Evolutionary conservation across 2,888 invertebrate species (phyloP).

Genomic region (Buathra laborator): DNA sequence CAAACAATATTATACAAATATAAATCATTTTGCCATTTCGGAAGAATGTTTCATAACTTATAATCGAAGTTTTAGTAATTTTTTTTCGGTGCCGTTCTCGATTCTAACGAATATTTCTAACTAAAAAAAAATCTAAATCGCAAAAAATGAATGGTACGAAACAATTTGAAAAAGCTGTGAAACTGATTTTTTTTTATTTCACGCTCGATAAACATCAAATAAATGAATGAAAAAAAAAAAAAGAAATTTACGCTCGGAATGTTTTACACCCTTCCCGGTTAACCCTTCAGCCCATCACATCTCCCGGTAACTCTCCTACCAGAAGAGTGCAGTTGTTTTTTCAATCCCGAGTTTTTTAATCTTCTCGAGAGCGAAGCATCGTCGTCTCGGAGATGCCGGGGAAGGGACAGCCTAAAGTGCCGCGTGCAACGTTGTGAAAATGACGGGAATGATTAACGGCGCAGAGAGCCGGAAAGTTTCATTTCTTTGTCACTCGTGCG

Average conservation of each 20-base stretch:
- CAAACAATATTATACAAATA: no score
- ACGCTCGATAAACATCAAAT: constrained; percentile 3
- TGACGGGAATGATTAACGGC: constrained; percentile 55
- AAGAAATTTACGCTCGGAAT: neutral
- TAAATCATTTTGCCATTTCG: no score
- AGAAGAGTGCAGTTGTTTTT: neutral
- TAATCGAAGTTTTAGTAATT: neutral
- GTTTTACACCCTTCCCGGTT: neutral
- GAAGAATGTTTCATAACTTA: neutral
- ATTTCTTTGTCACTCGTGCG: constrained; percentile 21
- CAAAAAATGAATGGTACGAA: neutral
- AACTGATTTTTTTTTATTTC: neutral
- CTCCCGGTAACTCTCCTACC: neutral
- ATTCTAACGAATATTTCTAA: neutral
- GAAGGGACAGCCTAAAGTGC: neutral
- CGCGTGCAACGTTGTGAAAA: constrained; percentile 37
- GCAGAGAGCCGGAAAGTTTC: constrained; percentile 25
- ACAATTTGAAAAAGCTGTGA: neutral
- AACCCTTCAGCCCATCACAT: constrained; percentile 2
- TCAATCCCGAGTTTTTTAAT: constrained; percentile 28
- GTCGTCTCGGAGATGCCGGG: neutral
- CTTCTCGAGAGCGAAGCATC: constrained; percentile 24
- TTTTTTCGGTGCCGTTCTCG: neutral
- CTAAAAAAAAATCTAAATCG: no score
- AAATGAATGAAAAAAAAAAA: neutral